Evolutionary conservation across 2,797 vertebrate species (phyloP), one percentile per base, ranked within the genome.

Genomic region (Dermochelys coriacea): DNA sequence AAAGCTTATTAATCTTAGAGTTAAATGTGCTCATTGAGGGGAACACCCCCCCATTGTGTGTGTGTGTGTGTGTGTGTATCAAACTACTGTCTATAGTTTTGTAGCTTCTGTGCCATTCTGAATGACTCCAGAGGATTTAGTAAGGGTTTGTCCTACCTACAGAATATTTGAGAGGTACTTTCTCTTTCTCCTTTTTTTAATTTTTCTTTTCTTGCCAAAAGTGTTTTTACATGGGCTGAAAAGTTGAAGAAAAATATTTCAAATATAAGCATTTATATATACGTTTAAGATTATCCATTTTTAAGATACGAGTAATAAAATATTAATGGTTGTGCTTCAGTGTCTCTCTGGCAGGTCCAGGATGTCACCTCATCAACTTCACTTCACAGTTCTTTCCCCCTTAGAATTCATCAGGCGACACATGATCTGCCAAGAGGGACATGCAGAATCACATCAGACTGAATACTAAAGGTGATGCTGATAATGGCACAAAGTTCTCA

Each of bases 301-400:
- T 47, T 82, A 88, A 89, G 34, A 90, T 21, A 89, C 0, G 16
- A 93, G 71, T 85, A 78, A 34, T 84, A 82, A 78, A 64, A 80
- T 87, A 91, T 27, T 80, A 87, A 91, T 79, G 80, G 90, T 78
- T 87, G 71, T 57, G 83, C 82, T 91, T 85, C 0, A 1, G 75
- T 77, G 23, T 85, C 59, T 95, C n/a, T 27, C 52, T 83, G 68
- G 37, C 91, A 93, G 84, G 82, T 91, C 77, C 15, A 29, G 89
- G 94, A 84, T 91, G 92, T 93, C 86, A 93, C 64, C 86, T 86
- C n/a, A 83, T 89, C 85, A 81, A 27, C 61, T 41, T 96, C 50
- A n/a, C 79, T 93, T 96, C 90, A 85, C 85, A 91, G 91, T 27
- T 61, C 52, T 21, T 97, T 81, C 87, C 71, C 19, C 12, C 79